Evolutionary conservation across 53 echinoderm and acorn worm species (phyloP).

Genomic region (Astropecten irregularis): DNA sequence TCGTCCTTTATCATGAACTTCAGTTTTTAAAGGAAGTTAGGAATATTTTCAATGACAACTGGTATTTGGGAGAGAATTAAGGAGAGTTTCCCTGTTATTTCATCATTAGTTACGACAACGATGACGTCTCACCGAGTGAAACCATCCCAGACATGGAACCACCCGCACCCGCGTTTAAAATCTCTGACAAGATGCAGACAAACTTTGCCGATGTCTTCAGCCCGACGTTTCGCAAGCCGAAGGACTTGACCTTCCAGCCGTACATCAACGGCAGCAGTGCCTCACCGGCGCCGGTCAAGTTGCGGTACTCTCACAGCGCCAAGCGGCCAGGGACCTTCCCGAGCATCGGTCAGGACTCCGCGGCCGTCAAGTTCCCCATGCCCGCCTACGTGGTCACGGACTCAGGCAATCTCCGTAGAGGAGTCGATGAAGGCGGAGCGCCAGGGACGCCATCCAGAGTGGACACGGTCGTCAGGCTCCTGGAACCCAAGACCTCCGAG

Average conservation of each 20-base stretch:
- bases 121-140: background rate
- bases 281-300: background rate
- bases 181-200: background rate
- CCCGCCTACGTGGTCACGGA: background rate
- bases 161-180: background rate
- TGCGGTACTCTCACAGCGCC: background rate
- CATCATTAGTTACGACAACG: background rate
- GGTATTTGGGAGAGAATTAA: no score
- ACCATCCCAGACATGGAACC: background rate
- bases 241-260: constrained; percentile 20
- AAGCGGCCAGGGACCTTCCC: background rate
- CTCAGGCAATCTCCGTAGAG: background rate
- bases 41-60: no score
- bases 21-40: no score
- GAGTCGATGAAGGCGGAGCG: background rate
- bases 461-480: background rate
- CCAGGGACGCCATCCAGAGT: background rate
- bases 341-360: background rate
- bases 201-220: constrained; percentile 27
- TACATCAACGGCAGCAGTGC: constrained; percentile 2
- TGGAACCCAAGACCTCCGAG: background rate
- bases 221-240: constrained; percentile 24
- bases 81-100: no score
- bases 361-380: background rate
- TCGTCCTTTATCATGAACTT: no score